Base-by-base conservation (phyloP, 2,797 vertebrate species). In the Spizella passerina region DNA sequence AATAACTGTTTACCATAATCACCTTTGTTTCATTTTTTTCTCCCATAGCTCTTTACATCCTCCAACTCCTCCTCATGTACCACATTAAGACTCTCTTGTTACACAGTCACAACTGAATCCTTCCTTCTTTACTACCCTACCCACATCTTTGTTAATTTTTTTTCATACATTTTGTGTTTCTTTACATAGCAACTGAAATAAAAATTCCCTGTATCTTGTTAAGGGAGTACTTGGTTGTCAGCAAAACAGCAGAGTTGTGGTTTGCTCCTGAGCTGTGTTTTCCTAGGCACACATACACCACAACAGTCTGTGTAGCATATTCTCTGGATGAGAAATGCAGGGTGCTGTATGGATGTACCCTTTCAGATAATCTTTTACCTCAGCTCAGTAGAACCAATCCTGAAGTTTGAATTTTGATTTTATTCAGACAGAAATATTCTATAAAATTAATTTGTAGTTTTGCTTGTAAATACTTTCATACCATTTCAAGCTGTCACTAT, bases 21-120 rank as follows among this genome's bases (percentile, higher is more conserved):
- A 90, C 92, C 85, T 97, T 86, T 89, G 94, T 96, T 94, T 89
- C 87, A 18, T 92, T 90, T 96, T 95, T 93, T 82, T 57, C 82
- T 86, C 70, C 75, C 52, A 63, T 26, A 92, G 82, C 64, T 91
- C 88, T 88, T 92, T 97, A 93, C 55, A 83, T 92, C 70, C 63
- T 78, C 82, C 32, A 78, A 83, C 77, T 53, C 75, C 86, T 94
- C 71, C 41, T 91, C 71, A 72, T 52, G 68, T 53, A 70, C 84
- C 36, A 59, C 47, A 71, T 95, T 43, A 55, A 19, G 79, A 84
- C 21, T 81, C 92, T 92, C 84, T 91, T 75, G 82, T 91, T 76
- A 60, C 88, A 88, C 53, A 60, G 85, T 76, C 92, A 71, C 89
- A 49, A 86, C 70, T 72, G 44, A 77, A 80, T 69, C 75, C 50